Base-by-base conservation (phyloP, 2,888 invertebrate species). In the Trachelus stipa region DNA sequence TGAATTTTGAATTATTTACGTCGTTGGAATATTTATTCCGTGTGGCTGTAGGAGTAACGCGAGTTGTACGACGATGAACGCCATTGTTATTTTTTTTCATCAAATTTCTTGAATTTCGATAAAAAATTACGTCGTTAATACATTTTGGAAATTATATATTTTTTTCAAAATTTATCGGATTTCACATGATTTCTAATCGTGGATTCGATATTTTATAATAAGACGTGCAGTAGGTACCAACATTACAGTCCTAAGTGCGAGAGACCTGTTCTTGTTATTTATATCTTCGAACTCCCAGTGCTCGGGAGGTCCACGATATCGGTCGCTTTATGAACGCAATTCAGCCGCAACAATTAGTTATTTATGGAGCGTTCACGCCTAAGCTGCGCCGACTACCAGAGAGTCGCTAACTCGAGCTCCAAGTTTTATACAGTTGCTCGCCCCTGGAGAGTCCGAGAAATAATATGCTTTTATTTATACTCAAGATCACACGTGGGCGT, bases 321-420 rank as follows among this genome's bases (percentile, higher is more conserved):
- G 83, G 78, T 78, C 81, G 81, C 75, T 83, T 81, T 83, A 83
- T 83, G 82, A 79, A 80, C 78, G 81, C 80, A 80, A 81, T 81
- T 81, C 81, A 81, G 77, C 84, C 77, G 81, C 82, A 83, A 85
- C 85, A 82, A 87, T 86, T 85, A 84, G 85, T 88, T 88, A 87
- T 85, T 86, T 87, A 86, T 78, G 84, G 80, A 80, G 83, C 83
- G 82, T 84, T 84, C 83, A 82, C 83, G 83, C 83, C 84, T 69
- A 73, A 75, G 69, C 73, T 30, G 33, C 15, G 73, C 37, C 69
- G 40, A 83, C 83, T 82, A 82, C 83, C 83, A 81, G 81, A 73
- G 76, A 73, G 71, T 74, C 68, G 74, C 73, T 74, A 73, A 30
- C 73, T 34, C 37, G 68, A 75, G 34, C 31, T 68, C 73, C 35